Base-by-base conservation (phyloP, 2,888 invertebrate species). In the Celastrina argiolus region DNA sequence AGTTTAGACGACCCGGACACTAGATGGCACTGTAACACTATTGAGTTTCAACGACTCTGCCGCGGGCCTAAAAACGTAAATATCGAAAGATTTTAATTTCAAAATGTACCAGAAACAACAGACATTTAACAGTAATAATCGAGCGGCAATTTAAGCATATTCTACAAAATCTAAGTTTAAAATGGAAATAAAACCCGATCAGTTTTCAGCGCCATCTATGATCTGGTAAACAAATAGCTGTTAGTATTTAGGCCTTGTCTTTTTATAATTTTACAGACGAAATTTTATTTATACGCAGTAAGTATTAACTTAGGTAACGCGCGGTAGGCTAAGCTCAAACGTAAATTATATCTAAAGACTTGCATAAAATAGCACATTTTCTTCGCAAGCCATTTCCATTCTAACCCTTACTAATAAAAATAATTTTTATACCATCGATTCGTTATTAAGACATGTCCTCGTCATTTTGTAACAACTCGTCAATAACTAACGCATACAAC, bases 181-280 rank as follows among this genome's bases (percentile, higher is more conserved):
- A n/a, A n/a, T n/a, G n/a, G n/a, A n/a, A n/a, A n/a, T n/a, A n/a
- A n/a, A n/a, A n/a, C n/a, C n/a, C n/a, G n/a, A n/a, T 66, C 59
- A 56, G 39, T 36, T 66, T 36, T 63, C 64, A 63, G 66, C 58
- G 39, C 39, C 18, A 18, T 22, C 61, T 61, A 18, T n/a, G n/a
- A n/a, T n/a, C n/a, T n/a, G 12, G 39, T 18, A 22, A 10, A 31
- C 36, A 59, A 18, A 2, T 36, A 36, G 22, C 16, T 31, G 18
- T 6, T 61, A 59, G 59, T 10, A 18, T 34, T 34, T 5, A 61
- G 59, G 42, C 65, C 42, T 65, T 42, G 56, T 18, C 65, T 42
- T 68, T 71, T 71, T 70, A 67, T 68, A 68, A 66, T 67, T 68
- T 68, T 65, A 42, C 67, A 67, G 56, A 39, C 42, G 6, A 26